phyloP scores from a whole-genome alignment of 2,113 vertebrate species.

The Petroica traversi region DNA sequence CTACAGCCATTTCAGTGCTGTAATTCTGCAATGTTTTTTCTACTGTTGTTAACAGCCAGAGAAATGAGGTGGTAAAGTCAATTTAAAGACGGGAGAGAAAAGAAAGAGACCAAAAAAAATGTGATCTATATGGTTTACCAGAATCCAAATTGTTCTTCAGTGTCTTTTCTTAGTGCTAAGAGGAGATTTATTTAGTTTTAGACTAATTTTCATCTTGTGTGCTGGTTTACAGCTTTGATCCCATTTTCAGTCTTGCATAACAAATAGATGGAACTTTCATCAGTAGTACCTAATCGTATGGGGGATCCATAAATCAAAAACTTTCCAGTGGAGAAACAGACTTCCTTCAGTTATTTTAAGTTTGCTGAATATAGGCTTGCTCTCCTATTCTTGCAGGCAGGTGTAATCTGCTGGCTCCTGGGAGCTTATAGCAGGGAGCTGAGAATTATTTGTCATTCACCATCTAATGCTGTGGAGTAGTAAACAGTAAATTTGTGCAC shows the following conservation, averaged over 20 bases:
- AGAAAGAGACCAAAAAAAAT: not conserved
- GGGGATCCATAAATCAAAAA: not conserved
- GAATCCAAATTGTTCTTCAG: not conserved
- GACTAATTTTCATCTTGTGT: not conserved
- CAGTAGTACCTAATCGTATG: not conserved
- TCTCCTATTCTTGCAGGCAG: not conserved
- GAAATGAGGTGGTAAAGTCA: not conserved
- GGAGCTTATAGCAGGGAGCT: not conserved
- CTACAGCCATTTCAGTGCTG: not conserved
- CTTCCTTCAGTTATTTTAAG: not conserved
- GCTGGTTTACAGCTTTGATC: not conserved
- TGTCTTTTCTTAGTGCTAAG: not conserved
- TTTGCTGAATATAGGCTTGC: not conserved
- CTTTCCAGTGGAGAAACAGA: not conserved
- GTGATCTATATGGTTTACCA: not conserved
- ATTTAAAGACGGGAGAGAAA: not conserved
- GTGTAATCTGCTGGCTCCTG: not conserved
- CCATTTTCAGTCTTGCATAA: not conserved
- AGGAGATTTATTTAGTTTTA: not conserved
- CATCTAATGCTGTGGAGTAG: not conserved
- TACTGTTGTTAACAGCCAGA: not conserved
- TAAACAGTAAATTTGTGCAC: not conserved
- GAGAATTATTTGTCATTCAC: not conserved
- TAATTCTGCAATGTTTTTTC: not conserved
- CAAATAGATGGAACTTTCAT: not conserved